Evolutionary conservation across 92 coral and sea anemone species (phyloP).

Genomic region (Paragorgia papillata): DNA sequence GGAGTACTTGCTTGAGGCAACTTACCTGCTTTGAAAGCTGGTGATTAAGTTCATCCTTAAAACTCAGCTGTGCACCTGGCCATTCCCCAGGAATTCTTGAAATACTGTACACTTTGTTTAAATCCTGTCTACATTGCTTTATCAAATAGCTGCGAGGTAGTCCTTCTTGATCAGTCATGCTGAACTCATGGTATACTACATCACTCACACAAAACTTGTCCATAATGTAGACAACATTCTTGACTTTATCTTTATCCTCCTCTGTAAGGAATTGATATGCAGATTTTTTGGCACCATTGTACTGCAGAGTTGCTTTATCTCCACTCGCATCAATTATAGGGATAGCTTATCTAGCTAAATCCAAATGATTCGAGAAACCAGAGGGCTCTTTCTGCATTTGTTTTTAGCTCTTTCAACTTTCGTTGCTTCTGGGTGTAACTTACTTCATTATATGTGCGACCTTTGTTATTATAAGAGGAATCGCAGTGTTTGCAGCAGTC

Average conservation of each 20-base stretch:
- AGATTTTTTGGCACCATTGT: slow-evolving; percentile 12
- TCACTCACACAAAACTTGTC: slow-evolving; percentile 60
- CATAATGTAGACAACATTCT: slow-evolving; percentile 47
- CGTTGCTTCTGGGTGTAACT: slow-evolving; percentile 41
- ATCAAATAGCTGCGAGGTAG: slow-evolving; percentile 47
- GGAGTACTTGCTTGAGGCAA: neutral
- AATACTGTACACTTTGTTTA: slow-evolving; percentile 42
- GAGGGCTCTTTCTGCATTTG: slow-evolving; percentile 45
- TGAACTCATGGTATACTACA: slow-evolving; percentile 56
- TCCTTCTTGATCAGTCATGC: slow-evolving; percentile 42
- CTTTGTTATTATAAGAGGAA: slow-evolving; percentile 15
- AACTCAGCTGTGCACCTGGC: slow-evolving; percentile 63
- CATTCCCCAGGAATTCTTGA: slow-evolving; percentile 60
- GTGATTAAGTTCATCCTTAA: slow-evolving; percentile 52
- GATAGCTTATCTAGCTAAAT: slow-evolving; percentile 28
- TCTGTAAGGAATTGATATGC: slow-evolving; percentile 31
- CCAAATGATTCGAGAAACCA: slow-evolving; percentile 52
- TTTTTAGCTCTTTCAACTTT: slow-evolving; percentile 36
- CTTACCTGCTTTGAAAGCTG: slow-evolving; percentile 46
- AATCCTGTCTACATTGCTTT: slow-evolving; percentile 55
- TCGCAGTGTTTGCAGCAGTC: slow-evolving; percentile 45
- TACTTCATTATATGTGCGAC: slow-evolving; percentile 18
- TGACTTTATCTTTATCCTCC: slow-evolving; percentile 34
- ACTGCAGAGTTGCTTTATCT: slow-evolving; percentile 12
- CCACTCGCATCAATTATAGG: slow-evolving; percentile 2